Evolutionary conservation across 2,888 invertebrate genomes (phyloP).

Genomic region (Dusona sp.): DNA sequence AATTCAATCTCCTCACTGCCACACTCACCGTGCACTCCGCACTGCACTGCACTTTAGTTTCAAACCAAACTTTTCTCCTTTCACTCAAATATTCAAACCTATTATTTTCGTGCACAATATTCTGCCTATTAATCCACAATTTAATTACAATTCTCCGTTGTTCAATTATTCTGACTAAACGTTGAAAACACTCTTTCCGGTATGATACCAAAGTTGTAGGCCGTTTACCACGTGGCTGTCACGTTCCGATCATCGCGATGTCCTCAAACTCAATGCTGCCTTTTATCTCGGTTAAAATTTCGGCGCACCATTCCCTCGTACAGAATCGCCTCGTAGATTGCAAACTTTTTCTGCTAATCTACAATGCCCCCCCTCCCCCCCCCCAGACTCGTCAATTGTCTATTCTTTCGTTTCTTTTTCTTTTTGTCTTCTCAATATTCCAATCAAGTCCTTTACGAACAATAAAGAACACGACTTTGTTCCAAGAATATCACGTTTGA

Average conservation of each 20-base stretch:
- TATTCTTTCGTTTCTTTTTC: background rate
- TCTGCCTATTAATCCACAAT: slow-evolving; percentile 16
- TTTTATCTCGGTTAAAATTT: slow-evolving; percentile 42
- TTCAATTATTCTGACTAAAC: background rate
- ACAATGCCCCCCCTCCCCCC: background rate
- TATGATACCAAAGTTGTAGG: slow-evolving; percentile 1
- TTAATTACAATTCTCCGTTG: background rate
- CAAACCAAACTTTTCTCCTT: slow-evolving; percentile 44
- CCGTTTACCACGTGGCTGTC: slow-evolving; percentile 78
- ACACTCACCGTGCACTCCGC: slow-evolving; percentile 26
- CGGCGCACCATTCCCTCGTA: background rate
- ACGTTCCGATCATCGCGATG: slow-evolving; percentile 67
- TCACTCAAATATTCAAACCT: background rate
- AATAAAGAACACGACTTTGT: background rate
- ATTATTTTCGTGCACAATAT: background rate
- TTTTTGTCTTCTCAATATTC: background rate
- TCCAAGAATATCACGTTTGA: background rate
- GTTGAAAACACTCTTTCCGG: background rate
- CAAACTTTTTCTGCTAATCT: background rate
- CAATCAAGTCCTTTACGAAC: background rate
- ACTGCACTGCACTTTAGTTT: slow-evolving; percentile 47
- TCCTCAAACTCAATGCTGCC: slow-evolving; percentile 49
- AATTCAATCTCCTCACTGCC: slow-evolving; percentile 20
- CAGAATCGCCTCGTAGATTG: background rate
- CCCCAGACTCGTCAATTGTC: background rate